Conservation (phyloP, 2,888 invertebrate species). For the Myopa testacea region DNA sequence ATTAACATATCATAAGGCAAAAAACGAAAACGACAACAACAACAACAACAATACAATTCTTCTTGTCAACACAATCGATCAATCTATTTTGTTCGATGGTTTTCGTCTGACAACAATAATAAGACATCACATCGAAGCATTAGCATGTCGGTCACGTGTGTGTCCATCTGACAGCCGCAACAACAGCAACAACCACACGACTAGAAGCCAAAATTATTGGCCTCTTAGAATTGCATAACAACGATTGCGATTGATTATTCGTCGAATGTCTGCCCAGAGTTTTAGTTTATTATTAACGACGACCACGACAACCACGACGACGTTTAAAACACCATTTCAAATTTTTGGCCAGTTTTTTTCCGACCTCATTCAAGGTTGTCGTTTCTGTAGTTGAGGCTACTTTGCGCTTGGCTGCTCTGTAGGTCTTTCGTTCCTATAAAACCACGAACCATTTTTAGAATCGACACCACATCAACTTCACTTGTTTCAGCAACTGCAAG, state of each 20-base stretch:
- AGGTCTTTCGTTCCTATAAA: slow-evolving; percentile 52
- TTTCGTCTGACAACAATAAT: slow-evolving; percentile 25
- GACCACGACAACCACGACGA: background rate
- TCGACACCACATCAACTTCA: slow-evolving; percentile 55
- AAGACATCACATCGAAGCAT: background rate
- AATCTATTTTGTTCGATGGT: slow-evolving; percentile 49
- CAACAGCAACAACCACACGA: slow-evolving; percentile 9
- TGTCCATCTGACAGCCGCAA: background rate
- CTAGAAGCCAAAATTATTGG: slow-evolving; percentile 10
- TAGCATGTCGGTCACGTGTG: background rate
- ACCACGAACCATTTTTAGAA: slow-evolving; percentile 38
- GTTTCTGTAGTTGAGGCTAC: background rate
- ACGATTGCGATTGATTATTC: slow-evolving; percentile 28
- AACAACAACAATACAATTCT: no score
- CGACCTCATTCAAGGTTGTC: background rate
- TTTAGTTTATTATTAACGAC: slow-evolving; percentile 5
- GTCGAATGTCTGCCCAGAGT: slow-evolving; percentile 16
- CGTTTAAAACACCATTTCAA: background rate
- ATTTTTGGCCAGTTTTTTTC: background rate
- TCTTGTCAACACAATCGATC: background rate
- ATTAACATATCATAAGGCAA: no score
- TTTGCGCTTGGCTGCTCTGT: slow-evolving; percentile 1
- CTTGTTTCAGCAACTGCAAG: slow-evolving; percentile 51
- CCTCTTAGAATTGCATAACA: slow-evolving; percentile 33
- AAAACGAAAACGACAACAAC: no score